Base-by-base conservation (phyloP, 2,888 invertebrate genomes). In the Unio pictorum region DNA sequence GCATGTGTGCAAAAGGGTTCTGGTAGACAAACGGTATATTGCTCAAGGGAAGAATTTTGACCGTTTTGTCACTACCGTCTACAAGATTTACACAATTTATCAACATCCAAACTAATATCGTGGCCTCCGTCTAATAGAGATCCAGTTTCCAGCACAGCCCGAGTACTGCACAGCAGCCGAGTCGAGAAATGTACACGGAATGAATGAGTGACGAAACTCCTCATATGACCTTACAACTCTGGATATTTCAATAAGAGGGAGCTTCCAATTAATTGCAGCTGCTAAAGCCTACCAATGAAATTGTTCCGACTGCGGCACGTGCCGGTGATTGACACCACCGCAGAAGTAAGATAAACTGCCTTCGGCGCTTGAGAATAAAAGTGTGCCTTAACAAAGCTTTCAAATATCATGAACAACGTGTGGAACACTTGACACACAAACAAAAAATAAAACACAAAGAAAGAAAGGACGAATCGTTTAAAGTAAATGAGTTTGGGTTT, bases 1-100 rank as follows among this genome's bases (percentile, higher is more conserved):
- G 77, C 77, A 77, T 77, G 69, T 75, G 75, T 63, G 77, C 77
- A 73, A 77, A 77, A 63, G 77, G 77, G 72, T 77, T 77, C 70
- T 73, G 75, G 73, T 77, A 77, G 26, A 74, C 72, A 69, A 77
- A 67, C 75, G 77, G 77, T 67, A 77, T 71, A 66, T 71, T 75
- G 61, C 64, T 75, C 61, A 77, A 60, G 71, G 77, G 77, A 63
- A 77, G 73, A 77, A 77, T 77, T 75, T 77, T 77, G 77, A 73
- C 66, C 26, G 75, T 64, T 77, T 71, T 45, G 55, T 34, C 72
- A 68, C 67, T 61, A 67, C 67, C 73, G 69, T 72, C 72, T 72
- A 74, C 74, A 71, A 71, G 68, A 72, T 68, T 67, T 72, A 74
- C 76, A 71, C 74, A 70, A 69, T 58, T 67, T 64, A 69, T 72